Base-by-base conservation (phyloP, 2,113 vertebrate genomes). In the Tragelaphus buxtoni region DNA sequence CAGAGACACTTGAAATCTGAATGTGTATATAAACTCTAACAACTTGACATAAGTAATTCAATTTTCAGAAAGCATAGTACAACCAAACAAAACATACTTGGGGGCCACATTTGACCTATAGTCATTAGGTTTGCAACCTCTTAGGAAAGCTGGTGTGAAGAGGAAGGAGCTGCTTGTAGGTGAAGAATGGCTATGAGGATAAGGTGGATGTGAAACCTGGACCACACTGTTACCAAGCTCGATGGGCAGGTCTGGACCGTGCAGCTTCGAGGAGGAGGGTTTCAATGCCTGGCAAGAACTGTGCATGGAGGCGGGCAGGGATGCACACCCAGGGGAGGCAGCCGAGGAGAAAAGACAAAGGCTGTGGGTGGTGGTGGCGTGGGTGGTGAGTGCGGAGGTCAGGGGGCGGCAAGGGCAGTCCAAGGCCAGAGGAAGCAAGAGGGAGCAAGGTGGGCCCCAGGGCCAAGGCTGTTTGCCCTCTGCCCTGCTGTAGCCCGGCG, bases 381-480 rank as follows among this genome's bases (percentile, higher is more conserved):
- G 93, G 84, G 65, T 61, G 81, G 87, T 0, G 32, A 55, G 95
- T 74, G 55, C 94, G 90, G 88, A 96, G 93, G 93, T 94, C 93
- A 65, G 81, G 32, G 24, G 72, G 39, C 20, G 61, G 28, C 49
- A 12, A 39, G 90, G 61, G 32, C 88, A 84, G 86, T 18, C 47
- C 32, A 8, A 69, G 77, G 14, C 85, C 49, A 69, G 69, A 94
- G 85, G 53, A 26, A 88, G 61, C 30, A 32, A 42, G 60, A 45
- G 56, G 7, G n/a, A 92, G 42, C 13, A 45, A 35, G 47, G 32
- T 42, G 24, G 39, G n/a, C n/a, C n/a, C 16, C 13, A 77, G n/a
- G 42, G 42, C 56, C 39, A 3, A 88, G 80, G 30, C 35, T 53
- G 26, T 84, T 90, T 90, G 45, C 63, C 17, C 51, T 97, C 81